Evolutionary conservation across 1,140 invertebrate genomes (phyloP).

Genomic region (Arion vulgaris): DNA sequence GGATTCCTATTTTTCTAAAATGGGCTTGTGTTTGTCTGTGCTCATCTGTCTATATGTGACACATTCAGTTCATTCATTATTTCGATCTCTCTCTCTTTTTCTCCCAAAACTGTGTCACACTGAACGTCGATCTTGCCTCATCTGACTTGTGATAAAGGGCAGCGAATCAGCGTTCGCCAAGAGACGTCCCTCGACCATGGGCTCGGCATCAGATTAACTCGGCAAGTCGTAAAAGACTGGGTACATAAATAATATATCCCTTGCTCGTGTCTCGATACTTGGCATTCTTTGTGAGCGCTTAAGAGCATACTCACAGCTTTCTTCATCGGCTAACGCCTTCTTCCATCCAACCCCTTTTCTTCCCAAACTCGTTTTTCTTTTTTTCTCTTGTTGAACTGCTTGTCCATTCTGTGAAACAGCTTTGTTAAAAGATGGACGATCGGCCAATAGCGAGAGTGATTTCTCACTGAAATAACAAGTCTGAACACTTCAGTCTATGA

Average conservation of each 20-base stretch:
- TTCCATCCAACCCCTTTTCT: too few species aligned
- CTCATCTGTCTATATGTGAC: too few species aligned
- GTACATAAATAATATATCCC: constrained; percentile 3
- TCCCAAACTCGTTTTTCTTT: too few species aligned
- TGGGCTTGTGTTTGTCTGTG: too few species aligned
- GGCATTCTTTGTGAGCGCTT: background rate
- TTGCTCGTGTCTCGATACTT: background rate
- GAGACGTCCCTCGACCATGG: background rate
- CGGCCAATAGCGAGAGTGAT: too few species aligned
- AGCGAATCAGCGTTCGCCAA: background rate
- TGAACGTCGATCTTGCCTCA: background rate
- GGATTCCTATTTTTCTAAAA: too few species aligned
- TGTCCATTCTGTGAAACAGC: too few species aligned
- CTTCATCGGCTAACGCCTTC: background rate
- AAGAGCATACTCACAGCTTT: background rate
- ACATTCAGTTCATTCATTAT: background rate
- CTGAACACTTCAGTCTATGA: too few species aligned
- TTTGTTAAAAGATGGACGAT: too few species aligned
- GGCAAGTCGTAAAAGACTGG: background rate
- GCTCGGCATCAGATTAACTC: background rate
- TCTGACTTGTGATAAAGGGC: background rate
- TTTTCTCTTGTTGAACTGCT: background rate
- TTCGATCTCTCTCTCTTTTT: background rate
- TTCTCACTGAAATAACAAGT: too few species aligned
- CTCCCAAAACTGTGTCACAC: background rate